Base-by-base conservation (phyloP, 2,888 invertebrate genomes). In the Trypoxylon attenuatum region DNA sequence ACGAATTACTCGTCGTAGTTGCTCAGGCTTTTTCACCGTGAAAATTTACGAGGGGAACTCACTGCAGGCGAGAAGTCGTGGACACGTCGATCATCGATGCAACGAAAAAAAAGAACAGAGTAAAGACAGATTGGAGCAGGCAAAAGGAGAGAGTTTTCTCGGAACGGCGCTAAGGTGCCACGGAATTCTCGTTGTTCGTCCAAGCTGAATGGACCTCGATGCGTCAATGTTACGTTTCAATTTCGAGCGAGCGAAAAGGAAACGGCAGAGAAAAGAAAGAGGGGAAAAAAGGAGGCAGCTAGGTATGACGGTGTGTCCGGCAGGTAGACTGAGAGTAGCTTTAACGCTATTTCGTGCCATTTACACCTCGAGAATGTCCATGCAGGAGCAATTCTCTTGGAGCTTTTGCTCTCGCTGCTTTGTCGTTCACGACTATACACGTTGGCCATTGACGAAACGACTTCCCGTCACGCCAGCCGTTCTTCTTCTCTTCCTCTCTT, bases 391-490 rank as follows among this genome's bases (percentile, higher is more conserved):
- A 41, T 21, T 43, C 22, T n/a, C 22, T 47, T 43, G 42, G 39
- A 47, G 33, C 25, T 25, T 21, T 25, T 10, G 41, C 54, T 45
- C 38, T 59, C 52, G 16, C 53, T 3, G 47, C 22, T 74, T 72
- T 72, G 62, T 72, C 62, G 42, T 57, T 25, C 6, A 29, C 50
- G 58, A 39, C 63, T 58, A 69, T 67, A 64, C 54, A 59, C 54
- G 38, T 56, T 71, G 42, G 39, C 78, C 82, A 80, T 79, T 80
- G 76, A 80, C 75, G 70, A 68, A 76, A 64, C 71, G 78, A 82
- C 82, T 82, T 80, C 76, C 80, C 77, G 78, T 82, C 82, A 81
- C 79, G 81, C 80, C 78, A 77, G 63, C 67, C 63, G 73, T 59
- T 59, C 45, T 22, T 41, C 49, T 21, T 42, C 39, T 47, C 55